These are phyloP conservation scores for Catocala fraxini DNA, from an alignment of 2,888 invertebrate species.

Conservation along the genomic window DNA sequence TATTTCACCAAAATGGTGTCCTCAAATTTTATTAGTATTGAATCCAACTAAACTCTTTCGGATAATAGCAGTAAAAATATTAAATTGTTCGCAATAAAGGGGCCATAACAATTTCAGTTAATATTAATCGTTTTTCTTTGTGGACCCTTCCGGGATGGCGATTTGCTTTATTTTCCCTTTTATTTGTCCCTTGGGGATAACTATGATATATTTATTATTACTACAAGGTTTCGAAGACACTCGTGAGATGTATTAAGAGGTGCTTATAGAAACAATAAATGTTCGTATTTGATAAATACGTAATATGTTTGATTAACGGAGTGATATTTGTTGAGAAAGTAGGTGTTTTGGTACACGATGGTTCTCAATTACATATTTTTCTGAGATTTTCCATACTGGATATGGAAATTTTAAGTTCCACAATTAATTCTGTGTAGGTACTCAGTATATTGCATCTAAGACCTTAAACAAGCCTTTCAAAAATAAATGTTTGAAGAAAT, in stretches of 20 bases:
- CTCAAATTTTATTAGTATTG: constrained; percentile 62
- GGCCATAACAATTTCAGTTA: constrained; percentile 85
- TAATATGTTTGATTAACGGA: constrained; percentile 24
- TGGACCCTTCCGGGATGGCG: constrained; percentile 80
- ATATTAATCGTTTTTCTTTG: constrained; percentile 87
- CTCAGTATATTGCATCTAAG: no score
- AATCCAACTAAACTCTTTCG: constrained; percentile 79
- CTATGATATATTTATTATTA: constrained; percentile 87
- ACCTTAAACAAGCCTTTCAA: no score
- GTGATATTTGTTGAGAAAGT: constrained; percentile 5
- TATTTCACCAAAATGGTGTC: constrained; percentile 43
- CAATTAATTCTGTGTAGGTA: no score
- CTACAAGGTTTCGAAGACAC: constrained; percentile 79
- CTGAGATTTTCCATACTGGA: no score
- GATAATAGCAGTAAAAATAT: constrained; percentile 80
- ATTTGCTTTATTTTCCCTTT: constrained; percentile 86
- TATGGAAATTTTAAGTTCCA: no score
- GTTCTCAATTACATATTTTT: no score
- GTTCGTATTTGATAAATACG: constrained; percentile 46
- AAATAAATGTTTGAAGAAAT: no score
- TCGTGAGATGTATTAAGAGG: constrained; percentile 81
- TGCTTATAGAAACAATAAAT: constrained; percentile 61
- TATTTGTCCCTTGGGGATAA: constrained; percentile 81
- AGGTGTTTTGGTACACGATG: not conserved
- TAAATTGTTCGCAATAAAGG: constrained; percentile 77